These are phyloP conservation scores for Puma concolor DNA, from an alignment of 2,113 vertebrate species.

Conservation along the genomic window DNA sequence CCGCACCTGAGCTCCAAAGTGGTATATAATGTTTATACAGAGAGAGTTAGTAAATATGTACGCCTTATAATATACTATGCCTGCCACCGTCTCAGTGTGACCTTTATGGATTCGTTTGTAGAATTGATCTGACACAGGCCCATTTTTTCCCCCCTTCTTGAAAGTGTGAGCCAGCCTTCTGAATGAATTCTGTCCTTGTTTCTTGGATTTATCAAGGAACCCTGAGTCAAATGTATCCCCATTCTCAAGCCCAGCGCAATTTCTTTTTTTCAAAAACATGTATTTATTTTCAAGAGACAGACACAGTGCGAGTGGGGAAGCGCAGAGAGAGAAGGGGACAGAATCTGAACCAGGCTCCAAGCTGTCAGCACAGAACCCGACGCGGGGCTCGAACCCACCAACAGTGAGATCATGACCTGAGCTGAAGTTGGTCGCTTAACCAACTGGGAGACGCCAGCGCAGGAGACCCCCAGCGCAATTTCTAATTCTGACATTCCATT, in stretches of 20 bases:
- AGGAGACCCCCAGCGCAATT: neutral
- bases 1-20: neutral
- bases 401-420: too few species aligned
- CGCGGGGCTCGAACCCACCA: too few species aligned
- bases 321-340: too few species aligned
- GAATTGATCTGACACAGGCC: neutral
- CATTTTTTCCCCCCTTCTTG: too few species aligned
- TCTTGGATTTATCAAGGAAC: neutral
- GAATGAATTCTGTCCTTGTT: neutral
- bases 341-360: too few species aligned
- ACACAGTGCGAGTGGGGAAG: too few species aligned
- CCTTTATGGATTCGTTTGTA: neutral
- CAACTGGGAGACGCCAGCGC: too few species aligned
- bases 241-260: neutral
- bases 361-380: too few species aligned
- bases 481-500: neutral
- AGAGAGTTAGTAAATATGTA: neutral
- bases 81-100: neutral
- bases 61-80: fast-evolving
- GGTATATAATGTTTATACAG: neutral
- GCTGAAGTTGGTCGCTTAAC: too few species aligned
- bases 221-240: neutral
- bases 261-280: neutral
- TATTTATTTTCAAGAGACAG: too few species aligned
- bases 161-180: neutral